phyloP scores from a whole-genome alignment of 2,797 vertebrate genomes.

The Pseudopleuronectes americanus region DNA sequence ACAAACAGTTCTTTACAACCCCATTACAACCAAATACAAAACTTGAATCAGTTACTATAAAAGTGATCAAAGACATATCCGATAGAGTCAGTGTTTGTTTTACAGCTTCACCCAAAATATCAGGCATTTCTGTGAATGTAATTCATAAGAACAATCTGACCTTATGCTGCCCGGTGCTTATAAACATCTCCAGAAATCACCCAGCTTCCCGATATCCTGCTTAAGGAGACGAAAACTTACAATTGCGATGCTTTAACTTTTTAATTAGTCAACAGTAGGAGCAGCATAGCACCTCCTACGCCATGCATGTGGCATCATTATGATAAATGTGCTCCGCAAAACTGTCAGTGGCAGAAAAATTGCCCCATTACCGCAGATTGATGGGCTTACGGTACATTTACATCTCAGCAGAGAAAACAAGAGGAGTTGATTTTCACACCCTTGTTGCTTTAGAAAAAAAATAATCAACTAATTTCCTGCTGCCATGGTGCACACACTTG shows the following conservation, averaged over 20 bases:
- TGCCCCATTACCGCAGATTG: constrained; percentile 65
- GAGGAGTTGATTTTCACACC: constrained; percentile 18
- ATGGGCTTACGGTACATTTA: constrained; percentile 42
- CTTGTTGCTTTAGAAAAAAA: constrained; percentile 17
- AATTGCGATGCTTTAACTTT: constrained; percentile 45
- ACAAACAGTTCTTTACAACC: constrained; percentile 33
- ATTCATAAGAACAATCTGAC: constrained; percentile 40
- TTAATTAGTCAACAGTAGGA: constrained; percentile 52
- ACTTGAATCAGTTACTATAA: constrained; percentile 28
- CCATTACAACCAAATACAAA: constrained; percentile 35
- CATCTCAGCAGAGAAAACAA: constrained; percentile 26
- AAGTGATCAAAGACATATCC: constrained; percentile 42
- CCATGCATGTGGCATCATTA: constrained; percentile 52
- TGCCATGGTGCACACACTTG: constrained; percentile 17
- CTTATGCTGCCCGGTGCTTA: not conserved
- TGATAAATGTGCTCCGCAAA: constrained; percentile 69
- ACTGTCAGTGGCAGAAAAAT: constrained; percentile 67
- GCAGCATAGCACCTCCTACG: constrained; percentile 32
- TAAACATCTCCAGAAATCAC: too few relatives aligned
- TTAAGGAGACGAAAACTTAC: constrained; percentile 53
- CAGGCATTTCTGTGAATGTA: constrained; percentile 32
- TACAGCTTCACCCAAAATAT: constrained; percentile 10
- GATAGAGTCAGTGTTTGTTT: constrained; percentile 30
- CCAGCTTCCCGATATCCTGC: constrained; percentile 45
- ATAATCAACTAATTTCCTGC: constrained; percentile 36